Evolutionary conservation across 2,797 vertebrate species (phyloP), one percentile per base, ranked within the genome.

Genomic region (Sandelia bainsii): DNA sequence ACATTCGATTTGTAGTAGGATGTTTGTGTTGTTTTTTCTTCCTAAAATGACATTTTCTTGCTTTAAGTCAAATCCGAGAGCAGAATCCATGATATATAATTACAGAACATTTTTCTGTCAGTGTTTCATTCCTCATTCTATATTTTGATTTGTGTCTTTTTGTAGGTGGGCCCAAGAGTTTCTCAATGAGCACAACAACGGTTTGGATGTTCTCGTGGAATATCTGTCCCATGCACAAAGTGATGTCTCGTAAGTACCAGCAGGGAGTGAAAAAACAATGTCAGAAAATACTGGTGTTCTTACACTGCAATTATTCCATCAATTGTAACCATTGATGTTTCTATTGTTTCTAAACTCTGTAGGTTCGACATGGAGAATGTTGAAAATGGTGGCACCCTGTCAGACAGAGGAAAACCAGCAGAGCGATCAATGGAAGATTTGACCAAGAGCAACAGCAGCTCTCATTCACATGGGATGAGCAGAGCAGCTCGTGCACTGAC

Each of bases 121-220:
- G 0, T 14, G 11, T 63, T 32, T 69, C 2, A 17, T 29, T 22
- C n/a, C 0, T 53, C n/a, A 13, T 25, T 13, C 7, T 74, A 25
- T 20, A 9, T 48, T 60, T 29, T 42, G n/a, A 3, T 69, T 44
- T 65, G 22, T 46, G 1, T 70, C 42, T 75, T 20, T 67, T 32
- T 34, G 1, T 77, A 99, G 98, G 23, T 99, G 98, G 98, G 98
- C 98, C 60, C 96, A 98, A 87, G 98, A 99, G 81, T 99, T 99
- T 82, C 96, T 99, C 66, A 96, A 95, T 2, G 96, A 98, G 68
- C 95, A 97, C 77, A 98, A 98, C 81, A 96, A 95, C 13, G 98
- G 98, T 49, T 87, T 99, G 90, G 96, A 99, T 0, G 95, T 98
- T 58, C 91, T 99, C 76, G 96, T 99, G 58, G 96, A 99, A 46